Percentiles rank a stretch among this genome's conserved stretches.
Conservation (phyloP, 1,140 invertebrate genomes). For the Neodiprion fabricii region DNA sequence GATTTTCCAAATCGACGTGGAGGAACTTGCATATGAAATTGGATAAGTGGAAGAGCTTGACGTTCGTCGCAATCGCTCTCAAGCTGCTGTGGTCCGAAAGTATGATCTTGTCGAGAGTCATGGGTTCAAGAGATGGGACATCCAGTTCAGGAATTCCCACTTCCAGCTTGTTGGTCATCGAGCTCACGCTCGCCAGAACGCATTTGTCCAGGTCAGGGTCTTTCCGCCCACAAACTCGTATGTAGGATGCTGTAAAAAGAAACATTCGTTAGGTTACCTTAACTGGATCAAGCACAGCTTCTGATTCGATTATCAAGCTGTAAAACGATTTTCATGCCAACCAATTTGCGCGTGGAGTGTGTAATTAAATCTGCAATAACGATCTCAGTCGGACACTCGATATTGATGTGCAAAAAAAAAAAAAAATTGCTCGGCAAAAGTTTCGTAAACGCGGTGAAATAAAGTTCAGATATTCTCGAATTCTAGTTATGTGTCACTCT, state of each 20-base stretch:
- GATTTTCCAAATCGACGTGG: conserved; percentile 61
- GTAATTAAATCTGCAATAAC: no score
- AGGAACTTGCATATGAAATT: conserved; percentile 61
- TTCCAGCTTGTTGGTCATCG: conserved; percentile 60
- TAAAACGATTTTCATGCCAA: conserved; percentile 4
- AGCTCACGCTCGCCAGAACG: conserved; percentile 62
- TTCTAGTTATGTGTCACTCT: no score
- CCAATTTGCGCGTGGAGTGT: not conserved
- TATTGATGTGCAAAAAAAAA: no score
- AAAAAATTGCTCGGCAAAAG: no score
- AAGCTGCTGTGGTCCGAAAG: conserved; percentile 53
- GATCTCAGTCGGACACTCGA: no score
- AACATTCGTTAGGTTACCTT: not conserved
- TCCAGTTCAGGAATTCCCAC: conserved; percentile 69
- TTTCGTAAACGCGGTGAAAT: no score
- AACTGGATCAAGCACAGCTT: not conserved
- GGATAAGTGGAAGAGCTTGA: conserved; percentile 61
- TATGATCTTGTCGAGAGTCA: conserved; percentile 61
- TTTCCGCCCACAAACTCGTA: conserved; percentile 69
- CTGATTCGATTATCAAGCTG: not conserved
- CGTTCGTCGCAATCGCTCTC: conserved; percentile 58
- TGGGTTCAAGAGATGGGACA: conserved; percentile 68
- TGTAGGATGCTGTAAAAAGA: conserved; percentile 67
- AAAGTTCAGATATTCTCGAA: no score
- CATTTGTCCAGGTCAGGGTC: conserved; percentile 68